Evolutionary conservation across 1,140 invertebrate genomes (phyloP).

Genomic region (Drosophila orosa): DNA sequence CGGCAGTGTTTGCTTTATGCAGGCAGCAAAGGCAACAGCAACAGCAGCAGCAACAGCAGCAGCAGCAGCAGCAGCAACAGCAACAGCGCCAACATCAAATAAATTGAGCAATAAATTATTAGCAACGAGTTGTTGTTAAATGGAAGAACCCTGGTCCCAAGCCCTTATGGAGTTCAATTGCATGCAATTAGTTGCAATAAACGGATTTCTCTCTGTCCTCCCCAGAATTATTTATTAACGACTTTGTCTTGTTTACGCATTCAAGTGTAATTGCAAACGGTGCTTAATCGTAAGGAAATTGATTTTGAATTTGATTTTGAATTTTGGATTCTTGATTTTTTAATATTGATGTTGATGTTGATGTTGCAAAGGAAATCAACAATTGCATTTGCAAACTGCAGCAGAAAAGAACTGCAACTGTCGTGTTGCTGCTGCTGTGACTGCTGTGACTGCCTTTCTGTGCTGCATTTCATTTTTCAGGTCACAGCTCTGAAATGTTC

Average conservation of each 20-base stretch:
- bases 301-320: too few species aligned
- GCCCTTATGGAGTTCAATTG: conserved; percentile 52
- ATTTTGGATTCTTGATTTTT: conserved; percentile 9
- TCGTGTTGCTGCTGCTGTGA: conserved; percentile 7
- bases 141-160: neutral
- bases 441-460: neutral
- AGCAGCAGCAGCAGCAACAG: neutral
- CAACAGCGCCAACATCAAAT: conserved; percentile 26
- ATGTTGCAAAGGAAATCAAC: conserved; percentile 13
- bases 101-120: conserved; percentile 56
- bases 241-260: conserved; percentile 38
- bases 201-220: conserved; percentile 52
- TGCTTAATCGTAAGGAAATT: conserved; percentile 54
- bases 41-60: neutral
- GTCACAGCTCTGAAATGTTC: conserved; percentile 67
- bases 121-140: conserved; percentile 33
- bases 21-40: neutral
- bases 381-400: conserved; percentile 47
- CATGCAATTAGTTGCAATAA: conserved; percentile 68
- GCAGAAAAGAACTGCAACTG: conserved; percentile 20
- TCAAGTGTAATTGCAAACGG: conserved; percentile 28
- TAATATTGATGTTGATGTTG: neutral
- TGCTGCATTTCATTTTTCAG: conserved; percentile 55
- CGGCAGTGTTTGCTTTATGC: conserved; percentile 30
- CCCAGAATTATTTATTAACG: conserved; percentile 52